A percentile compares a stretch with the other conserved stretches of the same genome.
Conservation (phyloP, 2,113 vertebrate genomes). For the Vireo altiloquus region DNA sequence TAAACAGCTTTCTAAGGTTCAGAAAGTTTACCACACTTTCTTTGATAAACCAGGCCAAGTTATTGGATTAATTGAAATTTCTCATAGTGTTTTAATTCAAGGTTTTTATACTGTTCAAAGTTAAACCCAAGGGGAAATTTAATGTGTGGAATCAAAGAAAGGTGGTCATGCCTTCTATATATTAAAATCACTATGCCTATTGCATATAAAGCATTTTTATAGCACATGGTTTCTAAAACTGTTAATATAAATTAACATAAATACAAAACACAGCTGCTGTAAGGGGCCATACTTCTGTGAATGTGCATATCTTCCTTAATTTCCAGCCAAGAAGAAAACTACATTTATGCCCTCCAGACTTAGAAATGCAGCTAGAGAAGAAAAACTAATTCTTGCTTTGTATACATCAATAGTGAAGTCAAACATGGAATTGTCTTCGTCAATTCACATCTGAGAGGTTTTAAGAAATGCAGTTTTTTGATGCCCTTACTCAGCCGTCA, state of each 20-base stretch:
- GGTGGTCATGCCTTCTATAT: not conserved
- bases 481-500: not conserved
- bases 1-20: not conserved
- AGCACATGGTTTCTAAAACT: not conserved
- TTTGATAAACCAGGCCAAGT: not conserved
- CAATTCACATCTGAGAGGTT: not conserved
- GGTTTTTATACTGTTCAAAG: not conserved
- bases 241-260: not conserved
- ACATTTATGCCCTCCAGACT: not conserved
- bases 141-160: not conserved
- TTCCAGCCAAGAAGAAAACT: not conserved
- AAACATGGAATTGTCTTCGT: not conserved
- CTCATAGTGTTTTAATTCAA: not conserved
- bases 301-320: not conserved
- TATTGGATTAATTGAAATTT: not conserved
- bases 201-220: not conserved
- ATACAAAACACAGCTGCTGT: not conserved
- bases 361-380: not conserved
- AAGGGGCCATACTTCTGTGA: not conserved
- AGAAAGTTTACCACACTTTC: not conserved
- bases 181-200: not conserved
- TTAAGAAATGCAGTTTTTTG: not conserved
- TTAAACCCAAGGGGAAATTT: not conserved
- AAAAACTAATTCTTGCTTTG: not conserved
- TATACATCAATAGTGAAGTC: not conserved